Evolutionary conservation across 2,797 vertebrate species (phyloP), one percentile per base, ranked within the genome.

Genomic region (Propithecus perrieri): DNA sequence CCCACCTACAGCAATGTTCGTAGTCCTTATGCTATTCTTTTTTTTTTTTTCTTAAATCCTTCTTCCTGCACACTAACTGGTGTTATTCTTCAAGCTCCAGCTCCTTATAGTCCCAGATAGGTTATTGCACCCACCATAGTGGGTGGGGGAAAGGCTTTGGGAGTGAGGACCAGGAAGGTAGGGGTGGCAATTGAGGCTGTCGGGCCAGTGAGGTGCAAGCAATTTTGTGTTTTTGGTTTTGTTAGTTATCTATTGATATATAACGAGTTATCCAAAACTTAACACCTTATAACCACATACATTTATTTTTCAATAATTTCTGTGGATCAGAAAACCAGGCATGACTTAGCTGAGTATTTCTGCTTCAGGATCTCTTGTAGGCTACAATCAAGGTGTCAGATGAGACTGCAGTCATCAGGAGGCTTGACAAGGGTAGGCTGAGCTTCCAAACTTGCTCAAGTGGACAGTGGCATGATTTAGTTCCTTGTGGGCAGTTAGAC

Each of bases 141-240:
- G 14, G 8, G 1, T 89, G 72, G 35, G 20, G 72, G 22, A 48
- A 85, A 74, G 7, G 7, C 9, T 76, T 65, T 91, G 50, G 18
- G 61, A 72, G 4, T 89, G 20, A 95, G 15, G 75, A 89, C 4
- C 14, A 67, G 12, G 30, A 38, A 74, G 1, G 24, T 9, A 92
- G 11, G 0, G 85, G 22, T 28, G n/a, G 74, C 18, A 78, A 12
- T 50, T 61, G 22, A 85, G 65, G 4, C 5, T 80, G 18, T 63
- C 33, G 85, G 26, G 17, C 33, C 22, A 69, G 6, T 41, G 18
- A 78, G 7, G 38, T n/a, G 7, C 50, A 72, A 59, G 38, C 9
- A 30, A 85, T 85, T 93, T 91, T 69, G 24, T 93, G 20, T 89
- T 81, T 81, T 46, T 67, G 10, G 13, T 80, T 88, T 95, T 43